Conservation (phyloP, 2,888 invertebrate genomes). For the Dicycla oo region DNA sequence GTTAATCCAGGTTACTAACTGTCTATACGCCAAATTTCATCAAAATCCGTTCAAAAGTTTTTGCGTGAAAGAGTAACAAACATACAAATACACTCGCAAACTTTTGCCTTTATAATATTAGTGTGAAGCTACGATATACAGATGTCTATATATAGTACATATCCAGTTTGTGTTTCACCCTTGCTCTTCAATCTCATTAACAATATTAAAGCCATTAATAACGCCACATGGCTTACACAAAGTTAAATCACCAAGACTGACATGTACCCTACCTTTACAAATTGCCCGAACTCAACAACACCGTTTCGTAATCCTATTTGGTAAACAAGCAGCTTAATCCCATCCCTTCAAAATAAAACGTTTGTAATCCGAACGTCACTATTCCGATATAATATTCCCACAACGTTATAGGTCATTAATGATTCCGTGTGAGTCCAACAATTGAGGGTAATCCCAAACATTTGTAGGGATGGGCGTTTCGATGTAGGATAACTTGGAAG, state of each 20-base stretch:
- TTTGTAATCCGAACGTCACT: conserved; percentile 55
- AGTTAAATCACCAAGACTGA: conserved; percentile 30
- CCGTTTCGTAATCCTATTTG: conserved; percentile 51
- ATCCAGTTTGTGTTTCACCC: background rate
- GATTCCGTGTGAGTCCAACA: conserved; percentile 60
- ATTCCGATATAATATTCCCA: conserved; percentile 62
- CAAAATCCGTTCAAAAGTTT: too few relatives aligned
- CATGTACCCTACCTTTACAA: conserved; percentile 34
- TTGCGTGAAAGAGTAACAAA: too few relatives aligned
- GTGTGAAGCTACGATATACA: background rate
- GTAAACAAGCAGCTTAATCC: conserved; percentile 41
- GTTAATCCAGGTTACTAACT: too few relatives aligned
- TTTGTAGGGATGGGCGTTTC: conserved; percentile 46
- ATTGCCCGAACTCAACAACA: conserved; percentile 15
- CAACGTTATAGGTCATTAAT: conserved; percentile 56
- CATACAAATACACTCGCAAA: too few relatives aligned
- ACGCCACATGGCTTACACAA: conserved; percentile 1
- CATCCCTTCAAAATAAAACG: conserved; percentile 57
- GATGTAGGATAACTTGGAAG: conserved; percentile 4
- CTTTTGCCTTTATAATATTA: too few relatives aligned
- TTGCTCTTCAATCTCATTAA: conserved; percentile 23
- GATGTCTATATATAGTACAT: background rate
- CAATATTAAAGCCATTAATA: conserved; percentile 32
- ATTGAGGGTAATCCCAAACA: conserved; percentile 54
- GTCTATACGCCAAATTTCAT: too few relatives aligned